phyloP scores from a whole-genome alignment of 2,113 vertebrate genomes.

The Alosa alosa region DNA sequence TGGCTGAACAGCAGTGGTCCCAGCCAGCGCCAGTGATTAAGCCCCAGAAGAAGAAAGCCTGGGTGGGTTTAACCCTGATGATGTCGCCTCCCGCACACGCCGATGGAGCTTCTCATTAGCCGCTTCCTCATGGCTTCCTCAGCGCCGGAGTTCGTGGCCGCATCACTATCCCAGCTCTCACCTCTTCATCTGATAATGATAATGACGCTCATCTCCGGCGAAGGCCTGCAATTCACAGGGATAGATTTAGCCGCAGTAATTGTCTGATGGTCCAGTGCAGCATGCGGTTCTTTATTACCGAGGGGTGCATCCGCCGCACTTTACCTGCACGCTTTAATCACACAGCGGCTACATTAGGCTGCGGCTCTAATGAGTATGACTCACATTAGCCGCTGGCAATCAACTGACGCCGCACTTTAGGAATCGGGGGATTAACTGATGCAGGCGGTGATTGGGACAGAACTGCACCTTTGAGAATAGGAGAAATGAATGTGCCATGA shows the following conservation, averaged over 20 bases:
- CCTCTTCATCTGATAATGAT: slow-evolving; percentile 42
- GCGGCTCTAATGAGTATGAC: neutral
- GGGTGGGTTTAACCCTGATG: neutral
- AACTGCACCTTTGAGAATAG: slow-evolving; percentile 5
- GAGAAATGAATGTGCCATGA: neutral
- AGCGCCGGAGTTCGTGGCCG: neutral
- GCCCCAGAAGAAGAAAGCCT: neutral
- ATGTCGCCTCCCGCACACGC: neutral
- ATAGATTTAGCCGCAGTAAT: slow-evolving; percentile 29
- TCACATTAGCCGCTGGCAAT: neutral
- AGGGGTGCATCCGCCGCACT: neutral
- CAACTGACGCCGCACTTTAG: neutral
- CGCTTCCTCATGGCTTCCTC: neutral
- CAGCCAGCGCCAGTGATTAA: neutral
- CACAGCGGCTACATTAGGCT: neutral
- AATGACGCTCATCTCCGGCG: slow-evolving; percentile 32
- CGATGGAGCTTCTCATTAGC: slow-evolving; percentile 12
- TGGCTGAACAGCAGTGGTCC: neutral
- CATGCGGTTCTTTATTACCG: neutral
- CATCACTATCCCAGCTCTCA: slow-evolving; percentile 29
- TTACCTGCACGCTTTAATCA: slow-evolving; percentile 4
- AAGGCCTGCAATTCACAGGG: slow-evolving; percentile 12
- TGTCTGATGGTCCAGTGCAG: neutral
- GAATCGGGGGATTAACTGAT: neutral
- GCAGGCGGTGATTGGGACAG: neutral